phyloP scores from a whole-genome alignment of 2,797 vertebrate genomes.

The Perodicticus potto region DNA sequence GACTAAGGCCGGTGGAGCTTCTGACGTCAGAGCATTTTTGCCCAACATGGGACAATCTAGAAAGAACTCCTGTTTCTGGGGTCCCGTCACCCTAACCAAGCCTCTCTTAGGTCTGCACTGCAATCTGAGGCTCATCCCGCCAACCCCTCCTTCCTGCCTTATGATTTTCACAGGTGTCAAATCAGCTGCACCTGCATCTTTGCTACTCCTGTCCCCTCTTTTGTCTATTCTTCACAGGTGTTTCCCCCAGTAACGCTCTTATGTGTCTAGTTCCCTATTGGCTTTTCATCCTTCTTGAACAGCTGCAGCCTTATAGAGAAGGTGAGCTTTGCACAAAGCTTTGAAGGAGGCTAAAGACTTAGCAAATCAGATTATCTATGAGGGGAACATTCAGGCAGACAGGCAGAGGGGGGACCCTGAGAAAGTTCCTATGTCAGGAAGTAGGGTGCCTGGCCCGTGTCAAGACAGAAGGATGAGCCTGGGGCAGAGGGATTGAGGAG shows the following conservation, averaged over 20 bases:
- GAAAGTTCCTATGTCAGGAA: background rate
- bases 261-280: background rate
- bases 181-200: background rate
- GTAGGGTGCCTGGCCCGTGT: too few species aligned
- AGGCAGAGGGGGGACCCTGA: background rate
- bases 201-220: too few species aligned
- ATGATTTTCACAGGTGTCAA: background rate
- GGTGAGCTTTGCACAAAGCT: background rate
- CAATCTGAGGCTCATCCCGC: background rate
- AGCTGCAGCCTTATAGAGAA: background rate
- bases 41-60: background rate
- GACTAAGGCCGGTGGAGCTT: background rate
- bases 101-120: background rate
- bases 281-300: background rate
- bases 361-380: background rate
- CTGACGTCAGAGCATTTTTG: background rate
- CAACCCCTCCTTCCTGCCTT: too few species aligned
- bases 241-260: background rate
- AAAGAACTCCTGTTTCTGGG: background rate
- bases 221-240: background rate
- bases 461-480: background rate
- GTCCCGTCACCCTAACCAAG: background rate
- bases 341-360: background rate
- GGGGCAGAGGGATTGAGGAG: too few species aligned
- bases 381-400: background rate